Evolutionary conservation across 2,113 vertebrate genomes (phyloP), one percentile per base, ranked within the genome.

Genomic region (Shinisaurus crocodilurus): DNA sequence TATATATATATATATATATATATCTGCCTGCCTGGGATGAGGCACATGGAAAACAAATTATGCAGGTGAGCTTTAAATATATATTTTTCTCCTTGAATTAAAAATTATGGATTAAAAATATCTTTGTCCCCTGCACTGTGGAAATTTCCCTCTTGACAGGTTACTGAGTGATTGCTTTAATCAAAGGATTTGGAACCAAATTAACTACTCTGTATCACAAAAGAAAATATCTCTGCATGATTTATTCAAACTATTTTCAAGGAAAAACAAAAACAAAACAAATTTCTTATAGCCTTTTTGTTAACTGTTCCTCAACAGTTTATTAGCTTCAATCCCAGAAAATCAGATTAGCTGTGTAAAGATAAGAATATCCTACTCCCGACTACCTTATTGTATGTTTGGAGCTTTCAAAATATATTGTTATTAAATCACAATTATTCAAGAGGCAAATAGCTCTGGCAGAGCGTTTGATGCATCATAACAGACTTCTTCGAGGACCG

Each of bases 181-280:
- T 75, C 80, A 82, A 75, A 48, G 16, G 88, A 74, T 89, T 74
- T 75, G 81, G 48, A 27, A n/a, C 20, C 72, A 82, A n/a, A 89
- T 89, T 83, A 60, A 27, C 32, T 89, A 60, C 15, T n/a, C 18
- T 75, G 67, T 34, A 60, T 74, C 69, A 45, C 87, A 89, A 40
- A 75, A 89, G 80, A n/a, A 72, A 72, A 37, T 23, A 37, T 60
- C 50, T 40, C n/a, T 10, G 6, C 10, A 60, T 15, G 80, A 45
- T 20, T 69, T 70, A 87, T 74, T 74, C 85, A 86, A 88, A 82
- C 43, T 74, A 74, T 60, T 74, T 72, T 43, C 50, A 43, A 72
- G 27, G 23, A 45, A 32, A 16, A 15, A 60, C 13, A 50, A 9
- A 54, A 67, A 50, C 2, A 15, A n/a, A 37, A 50, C 34, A 45